Evolutionary conservation across 2,888 invertebrate species (phyloP).

Genomic region (Tiphia femorata): DNA sequence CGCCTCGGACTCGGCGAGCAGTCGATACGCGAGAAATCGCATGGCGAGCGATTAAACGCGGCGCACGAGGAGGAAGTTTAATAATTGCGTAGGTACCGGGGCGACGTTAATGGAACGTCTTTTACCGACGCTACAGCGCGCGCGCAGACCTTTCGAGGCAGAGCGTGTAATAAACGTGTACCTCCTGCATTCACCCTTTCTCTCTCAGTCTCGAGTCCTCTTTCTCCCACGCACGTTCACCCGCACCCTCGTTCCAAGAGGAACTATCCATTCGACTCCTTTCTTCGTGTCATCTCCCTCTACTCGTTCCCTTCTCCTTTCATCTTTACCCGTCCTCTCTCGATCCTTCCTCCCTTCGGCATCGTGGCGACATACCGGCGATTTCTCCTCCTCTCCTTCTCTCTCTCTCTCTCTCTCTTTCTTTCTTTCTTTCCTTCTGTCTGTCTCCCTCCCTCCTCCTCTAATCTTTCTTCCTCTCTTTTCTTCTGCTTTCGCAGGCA

Average conservation of each 20-base stretch:
- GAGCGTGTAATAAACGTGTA: constrained; percentile 46
- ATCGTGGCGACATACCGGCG: background rate
- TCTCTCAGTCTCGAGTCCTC: constrained; percentile 25
- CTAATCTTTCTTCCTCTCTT: too few species aligned
- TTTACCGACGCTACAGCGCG: constrained; percentile 33
- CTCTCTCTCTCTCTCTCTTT: constrained; percentile 3
- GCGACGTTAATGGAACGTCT: constrained; percentile 47
- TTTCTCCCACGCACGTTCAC: constrained; percentile 5
- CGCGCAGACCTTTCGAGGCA: constrained; percentile 36
- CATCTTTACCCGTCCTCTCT: too few species aligned
- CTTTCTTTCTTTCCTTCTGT: background rate
- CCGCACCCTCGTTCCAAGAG: background rate
- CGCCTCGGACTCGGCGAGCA: background rate
- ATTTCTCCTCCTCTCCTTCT: constrained; percentile 1
- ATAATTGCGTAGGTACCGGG: constrained; percentile 39
- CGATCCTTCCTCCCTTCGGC: background rate
- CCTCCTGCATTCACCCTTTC: constrained; percentile 29
- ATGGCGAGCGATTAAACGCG: constrained; percentile 30
- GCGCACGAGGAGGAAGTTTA: constrained; percentile 41
- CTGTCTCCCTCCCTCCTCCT: background rate
- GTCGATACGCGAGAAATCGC: constrained; percentile 4
- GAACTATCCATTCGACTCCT: background rate
- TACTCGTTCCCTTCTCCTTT: too few species aligned
- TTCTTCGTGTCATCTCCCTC: background rate
- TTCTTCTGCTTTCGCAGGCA: too few species aligned